These are phyloP conservation scores for Premnoplex brunnescens DNA, from an alignment of 2,797 vertebrate genomes.

Conservation along the genomic window DNA sequence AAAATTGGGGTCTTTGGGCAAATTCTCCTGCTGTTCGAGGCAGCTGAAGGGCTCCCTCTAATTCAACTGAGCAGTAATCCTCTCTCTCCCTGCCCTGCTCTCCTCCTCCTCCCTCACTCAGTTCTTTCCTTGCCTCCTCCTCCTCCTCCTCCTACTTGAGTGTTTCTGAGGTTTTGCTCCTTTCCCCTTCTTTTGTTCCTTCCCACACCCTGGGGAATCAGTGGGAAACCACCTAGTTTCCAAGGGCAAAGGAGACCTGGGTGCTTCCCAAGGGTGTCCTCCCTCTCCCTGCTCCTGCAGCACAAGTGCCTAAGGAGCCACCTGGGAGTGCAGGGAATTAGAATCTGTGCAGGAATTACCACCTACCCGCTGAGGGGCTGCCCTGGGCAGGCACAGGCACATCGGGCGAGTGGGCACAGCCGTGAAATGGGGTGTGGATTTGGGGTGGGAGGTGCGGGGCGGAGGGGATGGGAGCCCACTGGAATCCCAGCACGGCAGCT, in stretches of 20 bases:
- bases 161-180: not conserved
- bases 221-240: not conserved
- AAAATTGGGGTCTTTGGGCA: slow-evolving; percentile 54
- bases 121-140: not conserved
- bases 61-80: slow-evolving; percentile 43
- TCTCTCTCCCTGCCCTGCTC: not conserved
- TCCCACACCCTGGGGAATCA: not conserved
- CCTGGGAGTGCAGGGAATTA: not conserved
- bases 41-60: slow-evolving; percentile 52
- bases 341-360: not conserved
- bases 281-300: not conserved
- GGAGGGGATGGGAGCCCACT: not conserved
- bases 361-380: rapidly evolving
- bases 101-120: not conserved
- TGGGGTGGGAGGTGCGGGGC: not conserved
- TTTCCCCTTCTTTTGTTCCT: not conserved
- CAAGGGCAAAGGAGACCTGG: not conserved
- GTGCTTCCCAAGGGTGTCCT: not conserved
- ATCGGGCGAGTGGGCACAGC: rapidly evolving
- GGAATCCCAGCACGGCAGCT: not conserved
- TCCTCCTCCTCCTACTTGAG: not conserved
- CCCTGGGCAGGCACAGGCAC: not conserved
- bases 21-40: slow-evolving; percentile 60
- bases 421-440: rapidly evolving
- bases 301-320: not conserved